A percentile compares a stretch with the other conserved stretches of the same genome.
phyloP scores from a whole-genome alignment of 2,113 vertebrate genomes.

The Nannobrachium achirus region DNA sequence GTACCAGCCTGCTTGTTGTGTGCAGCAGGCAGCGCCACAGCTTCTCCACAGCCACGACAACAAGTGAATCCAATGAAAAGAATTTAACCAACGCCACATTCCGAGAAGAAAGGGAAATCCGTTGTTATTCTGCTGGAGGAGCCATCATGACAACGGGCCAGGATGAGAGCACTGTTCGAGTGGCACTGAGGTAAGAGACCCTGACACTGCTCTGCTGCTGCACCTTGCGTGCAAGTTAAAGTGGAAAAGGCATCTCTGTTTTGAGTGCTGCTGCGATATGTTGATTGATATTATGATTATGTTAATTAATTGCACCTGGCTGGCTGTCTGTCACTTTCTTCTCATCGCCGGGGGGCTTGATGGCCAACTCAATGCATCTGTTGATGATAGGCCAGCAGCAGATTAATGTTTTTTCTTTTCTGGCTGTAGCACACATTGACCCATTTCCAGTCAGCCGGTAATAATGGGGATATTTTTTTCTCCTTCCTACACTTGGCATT shows the following conservation, averaged over 20 bases:
- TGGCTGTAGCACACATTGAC: too few relatives aligned
- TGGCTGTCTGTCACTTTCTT: not conserved
- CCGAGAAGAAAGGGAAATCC: not conserved
- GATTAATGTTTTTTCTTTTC: too few relatives aligned
- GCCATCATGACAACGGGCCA: slow-evolving; percentile 83
- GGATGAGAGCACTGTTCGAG: slow-evolving; percentile 93
- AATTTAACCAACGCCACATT: too few relatives aligned
- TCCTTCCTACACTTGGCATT: too few relatives aligned
- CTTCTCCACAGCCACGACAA: too few relatives aligned
- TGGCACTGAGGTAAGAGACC: slow-evolving; percentile 88
- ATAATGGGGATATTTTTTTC: too few relatives aligned
- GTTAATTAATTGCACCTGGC: slow-evolving; percentile 56
- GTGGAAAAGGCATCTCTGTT: not conserved
- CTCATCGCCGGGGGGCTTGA: too few relatives aligned
- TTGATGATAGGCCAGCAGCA: too few relatives aligned
- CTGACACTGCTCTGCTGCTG: not conserved
- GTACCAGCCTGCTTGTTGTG: slow-evolving; percentile 19
- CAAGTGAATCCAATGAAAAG: not conserved
- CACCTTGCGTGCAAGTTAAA: not conserved
- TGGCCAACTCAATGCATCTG: too few relatives aligned
- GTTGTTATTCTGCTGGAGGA: not conserved
- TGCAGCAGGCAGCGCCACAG: slow-evolving; percentile 43
- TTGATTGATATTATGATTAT: not conserved
- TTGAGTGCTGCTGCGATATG: not conserved
- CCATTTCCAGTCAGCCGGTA: too few relatives aligned